phyloP scores from a whole-genome alignment of 2,888 invertebrate genomes.

The Ornithoptera alexandrae region DNA sequence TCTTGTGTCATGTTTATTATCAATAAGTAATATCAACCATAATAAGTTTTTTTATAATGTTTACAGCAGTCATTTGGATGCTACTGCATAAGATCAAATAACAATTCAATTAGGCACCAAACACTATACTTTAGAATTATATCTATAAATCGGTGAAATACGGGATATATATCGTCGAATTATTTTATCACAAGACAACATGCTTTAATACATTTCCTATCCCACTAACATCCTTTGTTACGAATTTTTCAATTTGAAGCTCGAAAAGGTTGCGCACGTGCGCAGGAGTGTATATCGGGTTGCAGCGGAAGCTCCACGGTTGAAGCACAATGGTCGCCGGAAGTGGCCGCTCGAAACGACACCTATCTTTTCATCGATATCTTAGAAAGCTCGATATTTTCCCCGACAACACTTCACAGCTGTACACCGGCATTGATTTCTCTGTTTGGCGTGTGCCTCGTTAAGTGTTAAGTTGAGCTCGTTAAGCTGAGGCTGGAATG shows the following conservation, averaged over 20 bases:
- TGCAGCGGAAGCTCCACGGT: slow-evolving; percentile 74
- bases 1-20: slow-evolving; percentile 21
- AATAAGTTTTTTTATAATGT: background rate
- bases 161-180: background rate
- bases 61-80: too few species aligned
- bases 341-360: slow-evolving; percentile 77
- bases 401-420: slow-evolving; percentile 63
- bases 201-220: slow-evolving; percentile 35
- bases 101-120: background rate
- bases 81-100: too few species aligned
- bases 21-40: slow-evolving; percentile 8
- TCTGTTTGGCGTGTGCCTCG: slow-evolving; percentile 20
- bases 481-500: slow-evolving; percentile 4
- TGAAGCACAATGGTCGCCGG: slow-evolving; percentile 75
- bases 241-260: slow-evolving; percentile 63
- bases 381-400: slow-evolving; percentile 76
- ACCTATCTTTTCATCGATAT: slow-evolving; percentile 79
- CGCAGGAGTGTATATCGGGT: slow-evolving; percentile 79
- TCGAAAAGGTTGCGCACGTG: slow-evolving; percentile 78
- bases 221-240: slow-evolving; percentile 48
- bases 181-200: slow-evolving; percentile 8
- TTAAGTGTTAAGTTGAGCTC: slow-evolving; percentile 20
- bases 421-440: slow-evolving; percentile 21
- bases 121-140: background rate
- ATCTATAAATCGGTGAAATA: background rate